Conservation (phyloP, 2,888 invertebrate species). For the Hyposoter dolosus region DNA sequence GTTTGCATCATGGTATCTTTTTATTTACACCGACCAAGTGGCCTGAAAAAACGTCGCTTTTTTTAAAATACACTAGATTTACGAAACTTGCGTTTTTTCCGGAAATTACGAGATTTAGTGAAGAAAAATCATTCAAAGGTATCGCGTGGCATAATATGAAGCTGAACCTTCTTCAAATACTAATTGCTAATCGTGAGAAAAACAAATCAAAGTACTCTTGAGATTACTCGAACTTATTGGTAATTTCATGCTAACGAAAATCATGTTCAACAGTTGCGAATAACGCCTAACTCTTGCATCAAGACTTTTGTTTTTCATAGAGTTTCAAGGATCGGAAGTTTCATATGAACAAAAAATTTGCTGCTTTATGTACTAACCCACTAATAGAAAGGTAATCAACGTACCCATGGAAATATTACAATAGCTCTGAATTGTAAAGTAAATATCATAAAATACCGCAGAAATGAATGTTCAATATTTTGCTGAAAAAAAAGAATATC, state of each 20-base stretch:
- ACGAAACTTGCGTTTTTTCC: neutral
- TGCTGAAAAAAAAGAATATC: conserved; percentile 21
- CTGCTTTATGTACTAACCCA: conserved; percentile 47
- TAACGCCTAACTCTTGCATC: conserved; percentile 18
- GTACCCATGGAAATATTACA: conserved; percentile 41
- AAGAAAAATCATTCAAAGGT: neutral
- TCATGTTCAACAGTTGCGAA: neutral
- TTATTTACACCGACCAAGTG: neutral
- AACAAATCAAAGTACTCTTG: neutral
- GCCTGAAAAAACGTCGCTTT: neutral
- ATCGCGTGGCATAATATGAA: neutral
- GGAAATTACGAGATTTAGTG: neutral
- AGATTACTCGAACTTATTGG: neutral
- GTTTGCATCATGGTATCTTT: neutral
- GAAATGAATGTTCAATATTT: conserved; percentile 55
- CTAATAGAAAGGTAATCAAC: conserved; percentile 13
- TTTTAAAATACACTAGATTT: neutral
- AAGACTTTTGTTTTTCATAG: conserved; percentile 4
- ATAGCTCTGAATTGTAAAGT: conserved; percentile 44
- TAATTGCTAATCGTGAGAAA: neutral
- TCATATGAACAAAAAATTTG: conserved; percentile 15
- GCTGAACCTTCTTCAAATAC: neutral
- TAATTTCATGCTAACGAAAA: neutral
- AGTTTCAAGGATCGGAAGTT: conserved; percentile 1
- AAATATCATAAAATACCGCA: conserved; percentile 22